Percentiles rank a stretch among this genome's conserved stretches.
Conservation (phyloP, 2,888 invertebrate species). For the Pardosa pseudoannulata region DNA sequence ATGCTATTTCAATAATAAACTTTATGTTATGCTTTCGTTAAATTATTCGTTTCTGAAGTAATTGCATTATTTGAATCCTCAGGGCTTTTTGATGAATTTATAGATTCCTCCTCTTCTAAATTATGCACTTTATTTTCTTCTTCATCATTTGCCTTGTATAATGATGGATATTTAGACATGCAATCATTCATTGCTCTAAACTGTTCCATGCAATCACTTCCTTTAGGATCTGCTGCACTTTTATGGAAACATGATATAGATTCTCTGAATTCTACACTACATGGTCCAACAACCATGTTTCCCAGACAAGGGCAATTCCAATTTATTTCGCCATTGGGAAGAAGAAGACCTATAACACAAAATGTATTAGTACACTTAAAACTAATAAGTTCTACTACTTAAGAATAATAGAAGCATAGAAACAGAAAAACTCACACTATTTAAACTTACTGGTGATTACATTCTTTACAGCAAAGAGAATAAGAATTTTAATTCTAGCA, state of each 20-base stretch:
- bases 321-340: slow-evolving; percentile 92
- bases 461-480: too few species aligned
- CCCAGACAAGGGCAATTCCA: slow-evolving; percentile 98
- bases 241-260: slow-evolving; percentile 97
- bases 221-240: slow-evolving; percentile 89
- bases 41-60: background rate
- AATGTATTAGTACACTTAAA: background rate
- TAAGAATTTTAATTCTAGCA: too few species aligned
- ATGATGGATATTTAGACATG: slow-evolving; percentile 89
- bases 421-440: too few species aligned
- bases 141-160: slow-evolving; percentile 84
- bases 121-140: slow-evolving; percentile 75
- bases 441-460: too few species aligned
- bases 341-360: slow-evolving; percentile 83
- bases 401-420: too few species aligned
- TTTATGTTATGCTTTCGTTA: background rate
- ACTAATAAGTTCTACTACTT: too few species aligned
- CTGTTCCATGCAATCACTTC: slow-evolving; percentile 92
- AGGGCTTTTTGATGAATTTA: background rate
- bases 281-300: slow-evolving; percentile 98
- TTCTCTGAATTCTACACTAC: slow-evolving; percentile 93
- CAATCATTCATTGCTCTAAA: slow-evolving; percentile 94
- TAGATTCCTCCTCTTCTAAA: background rate
- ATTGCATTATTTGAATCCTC: background rate
- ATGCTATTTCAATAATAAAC: too few species aligned